A percentile compares a stretch with the other conserved stretches of the same genome.
These are phyloP conservation scores for Tenthredo notha DNA, from an alignment of 2,888 invertebrate genomes.

Conservation along the genomic window DNA sequence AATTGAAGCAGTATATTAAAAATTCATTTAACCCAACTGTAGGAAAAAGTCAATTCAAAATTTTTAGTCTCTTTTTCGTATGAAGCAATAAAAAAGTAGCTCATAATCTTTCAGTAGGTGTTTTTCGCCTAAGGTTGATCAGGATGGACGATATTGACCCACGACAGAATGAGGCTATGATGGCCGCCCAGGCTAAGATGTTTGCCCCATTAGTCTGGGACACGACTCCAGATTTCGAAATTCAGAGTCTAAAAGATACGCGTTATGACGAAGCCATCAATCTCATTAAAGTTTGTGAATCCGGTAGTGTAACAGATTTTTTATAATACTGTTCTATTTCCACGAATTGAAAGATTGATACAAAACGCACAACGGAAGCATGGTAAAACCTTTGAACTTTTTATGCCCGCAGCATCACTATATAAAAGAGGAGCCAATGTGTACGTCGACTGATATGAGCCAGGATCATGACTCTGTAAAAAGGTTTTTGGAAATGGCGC, in stretches of 20 bases:
- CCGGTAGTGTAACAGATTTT: neutral
- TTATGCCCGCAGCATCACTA: conserved; percentile 67
- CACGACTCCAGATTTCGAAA: conserved; percentile 62
- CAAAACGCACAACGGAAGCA: neutral
- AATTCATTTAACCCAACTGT: neutral
- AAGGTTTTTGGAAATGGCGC: conserved; percentile 64
- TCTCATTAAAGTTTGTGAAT: conserved; percentile 69
- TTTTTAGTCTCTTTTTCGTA: neutral
- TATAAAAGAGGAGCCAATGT: conserved; percentile 70
- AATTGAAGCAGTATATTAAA: neutral
- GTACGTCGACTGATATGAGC: conserved; percentile 63
- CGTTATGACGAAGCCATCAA: conserved; percentile 68
- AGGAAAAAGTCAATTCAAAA: neutral
- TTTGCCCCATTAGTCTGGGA: conserved; percentile 67
- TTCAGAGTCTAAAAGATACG: conserved; percentile 67
- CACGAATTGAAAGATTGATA: neutral
- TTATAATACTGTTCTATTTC: neutral
- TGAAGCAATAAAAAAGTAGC: neutral
- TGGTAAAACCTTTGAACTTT: neutral
- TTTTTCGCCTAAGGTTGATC: neutral
- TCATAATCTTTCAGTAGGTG: neutral
- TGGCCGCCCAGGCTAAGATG: conserved; percentile 63
- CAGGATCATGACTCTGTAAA: conserved; percentile 65
- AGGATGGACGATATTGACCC: conserved; percentile 35
- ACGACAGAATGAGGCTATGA: conserved; percentile 58